Evolutionary conservation across 2,888 invertebrate genomes (phyloP).

Genomic region (Chydorus sphaericus): DNA sequence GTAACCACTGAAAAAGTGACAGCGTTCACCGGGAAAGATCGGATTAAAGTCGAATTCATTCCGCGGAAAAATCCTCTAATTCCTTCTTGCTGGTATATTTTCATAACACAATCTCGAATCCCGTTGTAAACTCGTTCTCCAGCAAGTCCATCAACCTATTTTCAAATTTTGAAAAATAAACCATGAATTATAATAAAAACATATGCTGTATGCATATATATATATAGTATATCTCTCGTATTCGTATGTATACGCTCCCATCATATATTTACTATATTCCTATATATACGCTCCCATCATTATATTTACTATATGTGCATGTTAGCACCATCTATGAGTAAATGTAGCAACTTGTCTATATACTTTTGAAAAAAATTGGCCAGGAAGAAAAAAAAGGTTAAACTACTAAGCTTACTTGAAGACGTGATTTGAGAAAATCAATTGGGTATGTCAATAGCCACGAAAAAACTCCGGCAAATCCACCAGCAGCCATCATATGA

Average conservation of each 20-base stretch:
- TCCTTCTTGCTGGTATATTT: constrained; percentile 56
- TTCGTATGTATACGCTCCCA: no score
- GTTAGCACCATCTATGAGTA: no score
- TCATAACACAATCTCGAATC: constrained; percentile 54
- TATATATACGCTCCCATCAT: no score
- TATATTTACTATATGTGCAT: no score
- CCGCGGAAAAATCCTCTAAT: constrained; percentile 55
- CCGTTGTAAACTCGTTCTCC: constrained; percentile 27
- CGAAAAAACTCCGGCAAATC: constrained; percentile 66
- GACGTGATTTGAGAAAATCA: constrained; percentile 76
- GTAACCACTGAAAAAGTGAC: constrained; percentile 78
- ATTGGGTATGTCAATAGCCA: constrained; percentile 77
- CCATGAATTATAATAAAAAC: no score
- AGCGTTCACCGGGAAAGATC: constrained; percentile 87
- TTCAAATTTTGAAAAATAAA: no score
- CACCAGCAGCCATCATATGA: constrained; percentile 65
- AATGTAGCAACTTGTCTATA: no score
- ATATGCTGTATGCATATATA: no score
- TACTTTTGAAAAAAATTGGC: no score
- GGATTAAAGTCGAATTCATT: constrained; percentile 55
- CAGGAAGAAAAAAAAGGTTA: no score
- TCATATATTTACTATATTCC: no score
- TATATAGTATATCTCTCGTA: no score
- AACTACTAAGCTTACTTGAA: constrained; percentile 57
- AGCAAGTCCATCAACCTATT: constrained; percentile 12